These are phyloP conservation scores for Aplochiton taeniatus DNA, from an alignment of 2,797 vertebrate species.

Conservation along the genomic window DNA sequence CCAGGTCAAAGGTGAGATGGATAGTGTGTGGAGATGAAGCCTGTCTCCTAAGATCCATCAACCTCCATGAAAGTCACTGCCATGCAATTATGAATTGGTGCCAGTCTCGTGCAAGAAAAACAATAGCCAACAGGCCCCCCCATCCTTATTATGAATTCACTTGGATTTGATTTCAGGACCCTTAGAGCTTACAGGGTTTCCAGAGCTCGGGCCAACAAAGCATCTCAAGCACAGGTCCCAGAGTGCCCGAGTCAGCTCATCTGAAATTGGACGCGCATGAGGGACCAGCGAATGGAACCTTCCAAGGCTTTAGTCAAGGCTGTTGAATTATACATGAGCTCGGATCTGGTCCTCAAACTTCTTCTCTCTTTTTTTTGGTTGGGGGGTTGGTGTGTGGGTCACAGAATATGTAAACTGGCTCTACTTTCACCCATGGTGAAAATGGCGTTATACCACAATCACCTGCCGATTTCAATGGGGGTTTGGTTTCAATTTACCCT, in stretches of 20 bases:
- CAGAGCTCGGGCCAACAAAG: slow-evolving; percentile 48
- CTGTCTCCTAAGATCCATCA: neutral
- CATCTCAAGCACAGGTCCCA: slow-evolving; percentile 33
- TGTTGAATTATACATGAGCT: slow-evolving; percentile 58
- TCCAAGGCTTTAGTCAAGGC: slow-evolving; percentile 50
- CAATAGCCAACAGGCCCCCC: slow-evolving; percentile 25
- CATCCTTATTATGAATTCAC: slow-evolving; percentile 54
- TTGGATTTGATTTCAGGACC: slow-evolving; percentile 53
- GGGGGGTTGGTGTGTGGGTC: no score
- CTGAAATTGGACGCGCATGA: slow-evolving; percentile 62
- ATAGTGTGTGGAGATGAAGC: neutral
- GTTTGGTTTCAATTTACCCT: no score
- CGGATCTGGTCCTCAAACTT: slow-evolving; percentile 24
- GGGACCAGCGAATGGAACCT: slow-evolving; percentile 47
- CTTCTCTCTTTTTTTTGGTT: neutral
- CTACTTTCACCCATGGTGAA: no score
- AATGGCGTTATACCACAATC: no score
- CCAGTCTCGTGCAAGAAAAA: slow-evolving; percentile 37
- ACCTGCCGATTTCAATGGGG: no score
- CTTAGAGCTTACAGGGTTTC: slow-evolving; percentile 54
- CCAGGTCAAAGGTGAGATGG: neutral
- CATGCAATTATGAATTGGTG: slow-evolving; percentile 40
- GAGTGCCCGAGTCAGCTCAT: slow-evolving; percentile 51
- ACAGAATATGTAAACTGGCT: neutral
- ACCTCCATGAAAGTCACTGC: slow-evolving; percentile 45